Evolutionary conservation across 2,797 vertebrate species (phyloP), one percentile per base, ranked within the genome.

Genomic region (Eulemur coronatus): DNA sequence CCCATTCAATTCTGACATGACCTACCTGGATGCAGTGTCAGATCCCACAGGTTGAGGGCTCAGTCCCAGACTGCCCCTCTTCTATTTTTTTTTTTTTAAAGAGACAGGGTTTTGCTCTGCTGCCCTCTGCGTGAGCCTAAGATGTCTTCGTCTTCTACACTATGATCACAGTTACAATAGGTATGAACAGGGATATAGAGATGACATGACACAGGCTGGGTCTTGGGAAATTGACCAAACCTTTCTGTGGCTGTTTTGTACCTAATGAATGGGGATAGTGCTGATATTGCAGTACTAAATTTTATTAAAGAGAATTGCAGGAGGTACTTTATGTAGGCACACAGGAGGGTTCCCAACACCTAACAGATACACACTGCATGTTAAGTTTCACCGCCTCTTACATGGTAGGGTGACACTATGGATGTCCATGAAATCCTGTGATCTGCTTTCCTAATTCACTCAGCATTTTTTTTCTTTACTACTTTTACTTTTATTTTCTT

Each of bases 331-430:
- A 35, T 4, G 43, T 1, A 30, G 55, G 17, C 57, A 79, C 30
- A n/a, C 26, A 35, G 65, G 30, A 88, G 28, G 35, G 41, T 43
- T 4, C 12, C 13, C 48, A 9, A 41, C 1, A 72, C 33, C 70
- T 63, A 33, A 41, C 26, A 48, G 59, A 46, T 75, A 30, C 0
- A n/a, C 5, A 24, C 22, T 6, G 33, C 38, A 52, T 20, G 28
- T 13, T 80, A 30, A 48, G 3, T 35, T 50, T 50, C 12, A 3
- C 6, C 73, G 9, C 35, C 13, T 17, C 26, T 33, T n/a, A 26
- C 0, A 12, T 2, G 2, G 61, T 2, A 15, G 3, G 13, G 30
- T 5, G 4, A 48, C 30, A 28, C 48, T 28, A 9, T 18, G 33
- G 4, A 30, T 41, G 28, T 38, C 5, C 13, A 20, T 0, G 63